phyloP scores from a whole-genome alignment of 2,113 vertebrate genomes.

The Poeciliopsis turrubarensis region DNA sequence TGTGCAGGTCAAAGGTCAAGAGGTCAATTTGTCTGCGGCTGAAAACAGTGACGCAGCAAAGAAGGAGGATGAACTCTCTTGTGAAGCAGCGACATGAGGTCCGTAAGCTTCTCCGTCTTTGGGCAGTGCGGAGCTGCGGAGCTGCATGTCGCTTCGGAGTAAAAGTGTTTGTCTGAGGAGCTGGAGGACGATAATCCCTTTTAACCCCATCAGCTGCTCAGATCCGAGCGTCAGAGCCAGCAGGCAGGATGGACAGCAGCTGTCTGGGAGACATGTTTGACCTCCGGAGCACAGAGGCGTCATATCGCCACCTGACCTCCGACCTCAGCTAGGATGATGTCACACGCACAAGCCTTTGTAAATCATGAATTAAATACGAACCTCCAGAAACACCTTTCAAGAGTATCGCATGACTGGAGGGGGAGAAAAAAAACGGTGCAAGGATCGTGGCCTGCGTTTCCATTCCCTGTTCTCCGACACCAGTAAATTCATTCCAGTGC shows the following conservation, averaged over 20 bases:
- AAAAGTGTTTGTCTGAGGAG: conserved; percentile 5
- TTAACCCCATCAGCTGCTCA: conserved; percentile 61
- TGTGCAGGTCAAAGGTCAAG: conserved; percentile 37
- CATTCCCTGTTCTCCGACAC: background rate
- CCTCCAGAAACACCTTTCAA: background rate
- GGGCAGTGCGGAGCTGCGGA: background rate
- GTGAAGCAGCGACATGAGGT: background rate
- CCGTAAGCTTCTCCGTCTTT: conserved; percentile 2
- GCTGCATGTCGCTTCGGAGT: background rate
- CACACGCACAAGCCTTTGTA: conserved; percentile 30
- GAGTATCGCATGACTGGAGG: background rate
- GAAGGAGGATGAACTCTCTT: conserved; percentile 1
- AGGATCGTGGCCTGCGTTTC: background rate
- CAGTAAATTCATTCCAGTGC: background rate
- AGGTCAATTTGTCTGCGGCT: conserved; percentile 15
- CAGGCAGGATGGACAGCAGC: conserved; percentile 59
- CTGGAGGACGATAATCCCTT: conserved; percentile 48
- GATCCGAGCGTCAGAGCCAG: conserved; percentile 49
- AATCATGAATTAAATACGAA: conserved; percentile 24
- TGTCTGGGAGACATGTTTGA: conserved; percentile 51
- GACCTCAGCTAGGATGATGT: conserved; percentile 39
- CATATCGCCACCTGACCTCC: conserved; percentile 47
- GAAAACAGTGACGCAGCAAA: conserved; percentile 8
- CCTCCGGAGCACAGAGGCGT: conserved; percentile 28
- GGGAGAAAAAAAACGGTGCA: background rate